Base-by-base conservation (phyloP, 2,888 invertebrate genomes). In the Drosophila glabriapex region DNA sequence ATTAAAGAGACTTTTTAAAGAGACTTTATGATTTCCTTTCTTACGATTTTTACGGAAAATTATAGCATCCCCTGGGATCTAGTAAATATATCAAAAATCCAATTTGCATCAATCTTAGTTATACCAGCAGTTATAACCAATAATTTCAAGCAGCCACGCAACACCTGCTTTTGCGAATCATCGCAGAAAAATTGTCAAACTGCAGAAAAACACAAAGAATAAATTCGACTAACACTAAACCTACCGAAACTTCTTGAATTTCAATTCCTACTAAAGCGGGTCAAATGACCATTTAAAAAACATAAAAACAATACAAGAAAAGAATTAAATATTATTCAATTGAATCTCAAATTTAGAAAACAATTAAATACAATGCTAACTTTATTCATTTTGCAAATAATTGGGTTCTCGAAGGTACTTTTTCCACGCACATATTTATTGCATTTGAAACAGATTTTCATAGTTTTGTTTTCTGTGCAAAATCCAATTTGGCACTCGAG, bases 141-240 rank as follows among this genome's bases (percentile, higher is more conserved):
- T 93, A 64, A 97, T 94, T 91, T 97, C 97, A 93, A 96, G 95
- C 0, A 95, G 94, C 97, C 97, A 97, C 89, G 96, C 96, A 37
- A 97, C 95, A 0, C 97, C 97, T 96, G 97, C 97, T 35, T 97
- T 96, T 83, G 97, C 94, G 91, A 97, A 96, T 39, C 97, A 93
- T 89, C 97, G 97, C 80, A 97, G 88, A 91, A 97, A 97, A 1
- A 97, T 94, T 22, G 33, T 95, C 95, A 91, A 96, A 97, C 46
- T 46, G 92, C 97, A 97, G 28, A 35, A 72, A 28, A 16, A 22
- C 56, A 43, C 2, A 33, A 2, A 12, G 19, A 10, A 35, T 10
- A 33, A n/a, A 28, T n/a, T 46, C 4, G 41, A 16, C 10, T 0
- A 39, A 35, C 16, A 33, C 12, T 33, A 33, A 4, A 12, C 12